A percentile compares a stretch with the other conserved stretches of the same genome.
Conservation (phyloP, 30 jellyfish, hydroid and myxozoan species). For the Aurelia sp. region DNA sequence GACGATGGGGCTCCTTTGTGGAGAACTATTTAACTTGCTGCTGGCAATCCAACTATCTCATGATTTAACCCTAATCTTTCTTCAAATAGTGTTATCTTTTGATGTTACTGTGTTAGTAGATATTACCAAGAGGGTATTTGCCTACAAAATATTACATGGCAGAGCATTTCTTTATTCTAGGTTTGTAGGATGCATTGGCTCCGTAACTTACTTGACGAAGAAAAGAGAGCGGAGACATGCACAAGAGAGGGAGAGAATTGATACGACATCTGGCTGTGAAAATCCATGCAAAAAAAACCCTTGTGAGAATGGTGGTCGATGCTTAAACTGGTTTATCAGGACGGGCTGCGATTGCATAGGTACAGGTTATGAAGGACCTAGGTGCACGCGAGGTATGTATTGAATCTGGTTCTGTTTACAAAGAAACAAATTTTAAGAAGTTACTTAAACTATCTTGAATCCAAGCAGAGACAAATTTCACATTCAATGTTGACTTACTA, state of each 20-base stretch:
- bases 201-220: neutral
- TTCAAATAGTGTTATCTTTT: too few relatives aligned
- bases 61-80: too few relatives aligned
- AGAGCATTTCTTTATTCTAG: neutral
- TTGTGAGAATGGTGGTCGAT: conserved; percentile 66
- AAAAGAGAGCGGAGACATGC: conserved; percentile 15
- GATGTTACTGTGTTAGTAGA: too few relatives aligned
- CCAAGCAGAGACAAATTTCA: too few relatives aligned
- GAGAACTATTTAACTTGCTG: too few relatives aligned
- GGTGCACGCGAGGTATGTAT: conserved; percentile 66
- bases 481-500: too few relatives aligned
- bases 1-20: too few relatives aligned
- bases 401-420: neutral
- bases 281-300: conserved; percentile 47
- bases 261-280: conserved; percentile 55
- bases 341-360: conserved; percentile 85
- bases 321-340: conserved; percentile 55
- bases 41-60: too few relatives aligned
- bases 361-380: conserved; percentile 76
- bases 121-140: too few relatives aligned
- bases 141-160: too few relatives aligned
- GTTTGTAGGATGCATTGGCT: conserved; percentile 62
- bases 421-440: too few relatives aligned
- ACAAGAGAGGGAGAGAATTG: neutral
- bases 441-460: too few relatives aligned